These are phyloP conservation scores for Idaea dimidiata DNA, from an alignment of 2,888 invertebrate species.

Conservation along the genomic window DNA sequence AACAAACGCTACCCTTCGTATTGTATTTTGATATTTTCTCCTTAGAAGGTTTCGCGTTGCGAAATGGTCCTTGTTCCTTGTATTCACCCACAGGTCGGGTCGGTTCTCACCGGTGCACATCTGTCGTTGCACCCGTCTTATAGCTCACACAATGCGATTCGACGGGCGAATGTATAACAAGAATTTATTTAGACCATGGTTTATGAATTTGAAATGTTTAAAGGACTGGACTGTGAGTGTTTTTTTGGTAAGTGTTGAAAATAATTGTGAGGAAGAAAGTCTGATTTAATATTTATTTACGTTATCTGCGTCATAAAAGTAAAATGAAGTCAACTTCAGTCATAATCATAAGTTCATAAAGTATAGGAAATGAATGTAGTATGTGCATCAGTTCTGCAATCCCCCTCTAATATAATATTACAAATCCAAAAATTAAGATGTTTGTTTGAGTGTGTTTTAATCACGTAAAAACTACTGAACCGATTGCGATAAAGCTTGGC, in stretches of 20 bases:
- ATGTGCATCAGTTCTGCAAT: too few species aligned
- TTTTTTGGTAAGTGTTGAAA: neutral
- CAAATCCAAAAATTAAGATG: too few species aligned
- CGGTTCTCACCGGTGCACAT: slow-evolving; percentile 47
- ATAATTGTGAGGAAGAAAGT: too few species aligned
- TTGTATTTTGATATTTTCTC: neutral
- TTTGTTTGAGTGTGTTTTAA: too few species aligned
- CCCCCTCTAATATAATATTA: too few species aligned
- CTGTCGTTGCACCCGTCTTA: slow-evolving; percentile 57
- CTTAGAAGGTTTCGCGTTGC: neutral
- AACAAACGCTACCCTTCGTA: neutral
- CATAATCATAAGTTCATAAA: too few species aligned
- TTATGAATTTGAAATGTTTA: slow-evolving; percentile 23
- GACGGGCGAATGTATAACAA: slow-evolving; percentile 48
- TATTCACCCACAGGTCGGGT: slow-evolving; percentile 25
- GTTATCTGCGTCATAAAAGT: too few species aligned
- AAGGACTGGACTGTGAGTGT: slow-evolving; percentile 6
- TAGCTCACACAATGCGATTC: slow-evolving; percentile 41
- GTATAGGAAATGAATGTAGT: too few species aligned
- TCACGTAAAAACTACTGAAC: too few species aligned
- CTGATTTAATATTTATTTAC: too few species aligned
- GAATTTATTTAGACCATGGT: slow-evolving; percentile 34
- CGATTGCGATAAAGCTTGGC: too few species aligned
- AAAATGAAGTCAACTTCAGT: too few species aligned
- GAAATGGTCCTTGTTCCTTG: slow-evolving; percentile 21